Base-by-base conservation (phyloP, 2,888 invertebrate species). In the Torymus tubicola region DNA sequence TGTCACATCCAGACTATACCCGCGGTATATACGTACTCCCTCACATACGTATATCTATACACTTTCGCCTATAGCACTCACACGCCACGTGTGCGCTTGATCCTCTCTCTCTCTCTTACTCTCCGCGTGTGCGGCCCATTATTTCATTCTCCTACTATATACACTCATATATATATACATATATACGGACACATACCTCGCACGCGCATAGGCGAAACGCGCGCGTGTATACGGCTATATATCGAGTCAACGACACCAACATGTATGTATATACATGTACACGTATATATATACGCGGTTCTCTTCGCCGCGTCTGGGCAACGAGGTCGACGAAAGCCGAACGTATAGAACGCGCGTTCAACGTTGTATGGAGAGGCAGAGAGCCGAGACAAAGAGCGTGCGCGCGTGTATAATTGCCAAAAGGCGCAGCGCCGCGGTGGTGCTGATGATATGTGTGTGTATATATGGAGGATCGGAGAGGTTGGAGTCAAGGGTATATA, bases 261-360 rank as follows among this genome's bases (percentile, higher is more conserved):
- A 8, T 42, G 42, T 31, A 8, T 42, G 31, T 42, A 42, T 42
- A 42, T 8, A 42, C 8, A 1, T 8, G 10, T 42, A 42, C 8
- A 42, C 8, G 1, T 21, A 42, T 2, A 2, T 21, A 21, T 2
- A 2, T 21, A 21, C 8, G 1, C 21, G 21, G 21, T 21, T 8
- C 42, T 42, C 5, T 42, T 71, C 83, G 83, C 82, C 83, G 83
- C 82, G 81, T 80, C 81, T 68, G 80, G 81, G 84, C 85, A 87
- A 86, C 85, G 85, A 86, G 87, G 87, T 88, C 87, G 86, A 86
- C 84, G 85, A 85, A 85, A 85, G 85, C 85, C 82, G 80, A 81
- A 52, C 67, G 53, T 58, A 81, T 78, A 55, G 3, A 42, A 8
- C 42, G 42, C 8, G 42, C 10, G 31, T 31, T 3, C 3, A 8